Base-by-base conservation (phyloP, 2,797 vertebrate genomes). In the Gallinago stenura region DNA sequence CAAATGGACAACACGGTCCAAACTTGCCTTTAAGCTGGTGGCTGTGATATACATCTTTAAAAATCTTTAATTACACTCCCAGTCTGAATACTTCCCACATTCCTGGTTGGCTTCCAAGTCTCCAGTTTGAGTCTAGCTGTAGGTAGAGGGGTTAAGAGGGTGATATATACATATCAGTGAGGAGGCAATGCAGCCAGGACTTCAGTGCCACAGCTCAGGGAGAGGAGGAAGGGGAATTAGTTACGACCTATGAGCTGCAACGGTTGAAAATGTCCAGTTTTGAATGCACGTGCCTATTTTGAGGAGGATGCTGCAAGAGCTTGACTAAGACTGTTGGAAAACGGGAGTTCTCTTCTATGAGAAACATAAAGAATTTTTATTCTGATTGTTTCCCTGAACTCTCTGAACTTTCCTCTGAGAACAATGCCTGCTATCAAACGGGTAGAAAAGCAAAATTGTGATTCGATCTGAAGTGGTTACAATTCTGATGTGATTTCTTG, bases 1-100 rank as follows among this genome's bases (percentile, higher is more conserved):
- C 31, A 64, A 51, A 64, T 60, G 71, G 76, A 51, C 79, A 89
- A 24, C 80, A 48, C 1, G 6, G 35, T 56, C 76, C 76, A 53
- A 91, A 64, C 43, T 60, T 70, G 83, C 57, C 70, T 89, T 75
- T 77, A 31, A 58, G 51, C 78, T 84, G 70, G 6, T 81, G 61
- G 48, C 79, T 88, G 57, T 45, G 45, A 78, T 50, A 64, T 3
- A 70, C 17, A 21, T 54, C 83, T 93, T 69, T 46, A 41, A 86
- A 95, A 92, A 79, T 65, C 51, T 68, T 82, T 79, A 92, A 87
- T 91, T 83, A 87, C 33, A 43, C 58, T 69, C n/a, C 39, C 82
- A 86, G 70, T 24, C 43, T 71, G 81, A 93, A 33, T 75, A 77
- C 75, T 89, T 92, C 54, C 17, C 73, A 65, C 78, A 69, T 56